phyloP scores from a whole-genome alignment of 2,888 invertebrate species.

The Frankliniella fusca region DNA sequence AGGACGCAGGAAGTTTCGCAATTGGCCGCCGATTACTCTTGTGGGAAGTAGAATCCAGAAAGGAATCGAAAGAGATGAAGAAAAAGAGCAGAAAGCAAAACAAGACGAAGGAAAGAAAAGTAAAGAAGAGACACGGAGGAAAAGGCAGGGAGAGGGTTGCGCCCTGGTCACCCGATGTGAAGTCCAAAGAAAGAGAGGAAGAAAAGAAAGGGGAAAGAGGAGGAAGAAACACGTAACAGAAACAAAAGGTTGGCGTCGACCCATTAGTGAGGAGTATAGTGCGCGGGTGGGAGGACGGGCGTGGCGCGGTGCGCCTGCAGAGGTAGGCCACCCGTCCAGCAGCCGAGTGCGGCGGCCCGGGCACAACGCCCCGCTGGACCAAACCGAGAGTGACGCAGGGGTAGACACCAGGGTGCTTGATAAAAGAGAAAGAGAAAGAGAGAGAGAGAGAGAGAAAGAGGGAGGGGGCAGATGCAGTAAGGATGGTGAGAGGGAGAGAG shows the following conservation, averaged over 20 bases:
- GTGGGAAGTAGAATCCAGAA: background rate
- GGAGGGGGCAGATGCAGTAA: background rate
- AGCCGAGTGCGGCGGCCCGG: too few relatives aligned
- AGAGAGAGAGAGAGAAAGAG: constrained; percentile 5
- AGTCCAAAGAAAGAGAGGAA: too few relatives aligned
- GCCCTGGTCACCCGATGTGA: too few relatives aligned
- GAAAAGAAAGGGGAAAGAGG: background rate
- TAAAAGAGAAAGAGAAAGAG: background rate
- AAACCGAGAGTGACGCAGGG: too few relatives aligned
- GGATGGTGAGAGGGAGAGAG: background rate
- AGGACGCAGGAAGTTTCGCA: background rate
- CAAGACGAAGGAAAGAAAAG: background rate
- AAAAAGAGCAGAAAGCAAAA: too few relatives aligned
- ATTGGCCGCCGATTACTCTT: background rate
- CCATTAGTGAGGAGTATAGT: constrained; percentile 9
- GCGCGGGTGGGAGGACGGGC: too few relatives aligned
- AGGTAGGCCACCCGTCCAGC: background rate
- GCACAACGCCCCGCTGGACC: too few relatives aligned
- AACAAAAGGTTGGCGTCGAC: background rate
- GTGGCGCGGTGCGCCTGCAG: too few relatives aligned
- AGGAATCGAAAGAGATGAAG: background rate
- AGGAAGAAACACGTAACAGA: background rate
- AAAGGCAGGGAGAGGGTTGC: too few relatives aligned
- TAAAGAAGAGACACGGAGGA: background rate
- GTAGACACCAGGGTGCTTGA: too few relatives aligned